A percentile compares a stretch with the other conserved stretches of the same genome.
These are phyloP conservation scores for Meloidogyne exigua DNA, from an alignment of 1,140 invertebrate species.

Conservation along the genomic window DNA sequence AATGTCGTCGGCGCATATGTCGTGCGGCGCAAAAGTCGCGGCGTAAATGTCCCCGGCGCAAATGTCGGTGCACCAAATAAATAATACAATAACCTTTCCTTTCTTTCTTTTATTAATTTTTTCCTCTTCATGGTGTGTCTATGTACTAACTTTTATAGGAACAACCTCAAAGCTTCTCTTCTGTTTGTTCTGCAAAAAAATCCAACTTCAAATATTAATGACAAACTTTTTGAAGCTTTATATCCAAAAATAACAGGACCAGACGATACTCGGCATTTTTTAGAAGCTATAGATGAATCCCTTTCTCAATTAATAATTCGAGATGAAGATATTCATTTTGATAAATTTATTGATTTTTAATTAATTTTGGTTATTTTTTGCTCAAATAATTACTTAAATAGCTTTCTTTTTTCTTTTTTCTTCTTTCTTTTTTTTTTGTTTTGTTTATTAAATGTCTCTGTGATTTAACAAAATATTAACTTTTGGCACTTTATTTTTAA, in stretches of 20 bases:
- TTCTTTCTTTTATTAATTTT: background rate
- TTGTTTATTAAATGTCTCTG: background rate
- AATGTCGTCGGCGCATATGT: too few relatives aligned
- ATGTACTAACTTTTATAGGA: conserved; percentile 28
- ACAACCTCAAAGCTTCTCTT: background rate
- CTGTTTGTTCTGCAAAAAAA: conserved; percentile 13
- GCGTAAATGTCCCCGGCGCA: too few relatives aligned
- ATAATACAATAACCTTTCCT: background rate
- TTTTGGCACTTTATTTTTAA: too few relatives aligned
- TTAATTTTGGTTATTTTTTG: conserved; percentile 2
- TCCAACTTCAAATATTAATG: conserved; percentile 26
- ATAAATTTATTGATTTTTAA: conserved; percentile 40
- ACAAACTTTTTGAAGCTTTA: conserved; percentile 56
- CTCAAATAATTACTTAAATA: background rate
- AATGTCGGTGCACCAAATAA: too few relatives aligned
- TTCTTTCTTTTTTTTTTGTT: background rate
- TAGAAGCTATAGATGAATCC: conserved; percentile 44
- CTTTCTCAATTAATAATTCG: conserved; percentile 9
- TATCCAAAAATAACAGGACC: conserved; percentile 58
- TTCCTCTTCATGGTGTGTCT: conserved; percentile 23
- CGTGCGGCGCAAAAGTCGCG: too few relatives aligned
- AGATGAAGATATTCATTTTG: conserved; percentile 25
- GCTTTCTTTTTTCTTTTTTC: background rate
- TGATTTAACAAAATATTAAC: background rate
- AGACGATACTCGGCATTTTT: conserved; percentile 58